Evolutionary conservation across 2,797 vertebrate species (phyloP).

Genomic region (Echiichthys vipera): DNA sequence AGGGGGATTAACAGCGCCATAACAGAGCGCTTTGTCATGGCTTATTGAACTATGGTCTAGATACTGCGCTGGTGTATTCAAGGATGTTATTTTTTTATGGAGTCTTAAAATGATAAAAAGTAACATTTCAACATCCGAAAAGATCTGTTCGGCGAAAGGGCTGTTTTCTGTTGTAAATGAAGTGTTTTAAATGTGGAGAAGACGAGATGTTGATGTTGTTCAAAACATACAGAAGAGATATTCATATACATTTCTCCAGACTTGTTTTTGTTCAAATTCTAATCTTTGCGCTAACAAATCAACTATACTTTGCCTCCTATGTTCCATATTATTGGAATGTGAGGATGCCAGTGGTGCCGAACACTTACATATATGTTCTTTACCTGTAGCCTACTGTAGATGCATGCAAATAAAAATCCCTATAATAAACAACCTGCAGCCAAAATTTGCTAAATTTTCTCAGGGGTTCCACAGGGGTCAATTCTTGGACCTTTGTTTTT

Average conservation of each 20-base stretch:
- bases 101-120: slow-evolving; percentile 14
- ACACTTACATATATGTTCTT: neutral
- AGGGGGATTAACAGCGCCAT: slow-evolving; percentile 7
- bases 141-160: too few species aligned
- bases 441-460: neutral
- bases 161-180: neutral
- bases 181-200: neutral
- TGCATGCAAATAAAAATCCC: neutral
- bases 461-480: too few species aligned
- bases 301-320: neutral
- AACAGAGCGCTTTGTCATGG: slow-evolving; percentile 19
- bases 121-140: slow-evolving; percentile 22
- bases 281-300: neutral
- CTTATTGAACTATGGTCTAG: slow-evolving; percentile 21
- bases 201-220: neutral
- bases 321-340: neutral
- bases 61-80: neutral
- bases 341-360: neutral
- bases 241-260: too few species aligned
- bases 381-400: neutral
- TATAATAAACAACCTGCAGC: neutral
- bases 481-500: too few species aligned
- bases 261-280: neutral
- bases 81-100: neutral
- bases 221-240: neutral